These are phyloP conservation scores for Drosophila atripex DNA, from an alignment of 2,888 invertebrate species.

Conservation along the genomic window DNA sequence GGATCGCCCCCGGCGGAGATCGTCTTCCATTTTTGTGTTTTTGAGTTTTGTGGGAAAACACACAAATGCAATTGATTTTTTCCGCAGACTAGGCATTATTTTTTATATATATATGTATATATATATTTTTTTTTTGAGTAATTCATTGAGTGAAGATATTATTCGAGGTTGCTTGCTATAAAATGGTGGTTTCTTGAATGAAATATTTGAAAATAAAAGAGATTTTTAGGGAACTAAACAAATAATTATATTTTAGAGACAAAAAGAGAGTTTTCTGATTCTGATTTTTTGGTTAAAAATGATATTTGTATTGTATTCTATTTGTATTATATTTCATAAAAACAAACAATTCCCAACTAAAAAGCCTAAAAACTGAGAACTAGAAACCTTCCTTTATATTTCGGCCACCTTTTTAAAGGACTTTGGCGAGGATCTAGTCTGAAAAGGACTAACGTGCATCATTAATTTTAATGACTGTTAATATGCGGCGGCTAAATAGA, in stretches of 20 bases:
- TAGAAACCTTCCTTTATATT: background rate
- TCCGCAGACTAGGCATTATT: constrained; percentile 1
- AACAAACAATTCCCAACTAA: no score
- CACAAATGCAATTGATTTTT: background rate
- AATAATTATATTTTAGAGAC: no score
- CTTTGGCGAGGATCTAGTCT: background rate
- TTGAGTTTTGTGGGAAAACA: constrained; percentile 19
- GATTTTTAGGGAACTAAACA: no score
- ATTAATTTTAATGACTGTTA: constrained; percentile 75
- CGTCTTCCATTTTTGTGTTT: constrained; percentile 9
- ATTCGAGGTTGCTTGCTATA: background rate
- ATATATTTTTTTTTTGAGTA: background rate
- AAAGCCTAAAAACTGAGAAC: background rate
- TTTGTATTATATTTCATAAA: no score
- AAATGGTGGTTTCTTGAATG: no score
- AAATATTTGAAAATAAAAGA: no score
- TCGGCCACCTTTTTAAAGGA: no score
- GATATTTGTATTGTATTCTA: no score
- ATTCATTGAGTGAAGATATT: background rate
- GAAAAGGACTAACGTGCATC: constrained; percentile 53
- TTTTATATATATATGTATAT: no score
- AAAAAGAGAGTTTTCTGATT: no score
- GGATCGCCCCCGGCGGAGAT: constrained; percentile 20
- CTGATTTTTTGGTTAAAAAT: no score
- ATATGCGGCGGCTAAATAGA: constrained; percentile 34